Percentiles rank a stretch among this genome's conserved stretches.
Conservation (phyloP, 2,113 vertebrate species). For the Geococcyx californianus region DNA sequence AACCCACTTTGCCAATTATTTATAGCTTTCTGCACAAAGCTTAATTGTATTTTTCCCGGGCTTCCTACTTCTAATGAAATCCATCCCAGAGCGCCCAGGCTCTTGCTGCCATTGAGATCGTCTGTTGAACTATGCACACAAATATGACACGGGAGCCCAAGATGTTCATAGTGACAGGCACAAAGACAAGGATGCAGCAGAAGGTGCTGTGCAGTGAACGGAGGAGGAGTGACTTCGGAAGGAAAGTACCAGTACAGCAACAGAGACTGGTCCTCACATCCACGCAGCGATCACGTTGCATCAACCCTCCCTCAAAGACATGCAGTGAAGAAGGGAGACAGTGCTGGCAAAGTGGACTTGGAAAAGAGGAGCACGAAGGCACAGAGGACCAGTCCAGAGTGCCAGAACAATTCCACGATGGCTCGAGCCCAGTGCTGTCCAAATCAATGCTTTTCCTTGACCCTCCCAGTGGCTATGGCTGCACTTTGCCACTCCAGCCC, state of each 20-base stretch:
- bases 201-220: background rate
- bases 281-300: accelerated
- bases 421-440: background rate
- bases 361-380: background rate
- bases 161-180: background rate
- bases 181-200: background rate
- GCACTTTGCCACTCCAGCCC: no score
- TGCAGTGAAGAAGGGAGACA: background rate
- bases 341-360: background rate
- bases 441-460: background rate
- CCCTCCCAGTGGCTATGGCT: background rate
- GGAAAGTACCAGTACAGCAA: background rate
- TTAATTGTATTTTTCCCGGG: background rate
- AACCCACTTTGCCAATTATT: background rate
- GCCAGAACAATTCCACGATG: background rate
- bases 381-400: background rate
- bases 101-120: background rate
- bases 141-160: accelerated
- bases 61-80: background rate
- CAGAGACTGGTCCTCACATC: background rate
- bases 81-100: background rate
- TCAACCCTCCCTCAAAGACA: background rate
- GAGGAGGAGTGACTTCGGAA: background rate
- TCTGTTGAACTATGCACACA: accelerated
- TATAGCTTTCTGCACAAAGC: background rate